Percentiles rank a stretch among this genome's conserved stretches.
These are phyloP conservation scores for Heliconius eleuchia DNA, from an alignment of 1,140 invertebrate genomes.

Conservation along the genomic window DNA sequence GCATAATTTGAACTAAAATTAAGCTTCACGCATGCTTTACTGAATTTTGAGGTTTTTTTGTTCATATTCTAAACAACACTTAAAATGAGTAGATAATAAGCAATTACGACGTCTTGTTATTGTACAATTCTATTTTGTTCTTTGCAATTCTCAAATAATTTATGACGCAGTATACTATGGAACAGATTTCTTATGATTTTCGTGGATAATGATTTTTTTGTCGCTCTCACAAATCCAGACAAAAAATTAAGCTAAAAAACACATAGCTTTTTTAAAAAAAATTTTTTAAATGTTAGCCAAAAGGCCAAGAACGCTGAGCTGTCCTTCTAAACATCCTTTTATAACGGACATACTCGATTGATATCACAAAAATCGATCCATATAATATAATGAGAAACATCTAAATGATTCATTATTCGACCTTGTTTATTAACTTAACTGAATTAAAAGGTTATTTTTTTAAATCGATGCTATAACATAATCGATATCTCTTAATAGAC, in stretches of 20 bases:
- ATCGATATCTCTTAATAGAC: slow-evolving; percentile 18
- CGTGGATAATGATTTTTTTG: slow-evolving; percentile 40
- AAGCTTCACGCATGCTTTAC: slow-evolving; percentile 67
- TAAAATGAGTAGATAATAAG: slow-evolving; percentile 68
- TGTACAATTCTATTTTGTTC: slow-evolving; percentile 64
- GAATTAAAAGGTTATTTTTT: slow-evolving; percentile 24
- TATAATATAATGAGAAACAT: slow-evolving; percentile 20
- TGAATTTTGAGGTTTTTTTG: slow-evolving; percentile 57
- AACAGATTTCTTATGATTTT: slow-evolving; percentile 42
- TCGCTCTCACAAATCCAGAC: slow-evolving; percentile 2
- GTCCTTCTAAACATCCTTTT: slow-evolving; percentile 31
- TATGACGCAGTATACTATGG: slow-evolving; percentile 51
- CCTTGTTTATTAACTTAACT: slow-evolving; percentile 26
- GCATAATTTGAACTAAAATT: slow-evolving; percentile 40
- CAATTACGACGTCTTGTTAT: slow-evolving; percentile 58
- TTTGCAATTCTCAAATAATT: slow-evolving; percentile 57
- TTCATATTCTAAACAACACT: slow-evolving; percentile 66
- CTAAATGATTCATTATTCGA: slow-evolving; percentile 29
- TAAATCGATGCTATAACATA: slow-evolving; percentile 24
- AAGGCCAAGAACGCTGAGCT: slow-evolving; percentile 10
- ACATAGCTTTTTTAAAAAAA: not conserved
- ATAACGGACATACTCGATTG: slow-evolving; percentile 26
- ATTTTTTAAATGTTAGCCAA: not conserved
- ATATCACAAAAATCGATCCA: slow-evolving; percentile 26
- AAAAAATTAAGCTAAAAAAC: not conserved